Evolutionary conservation across 2,797 vertebrate genomes (phyloP).

Genomic region (Ara ararauna): DNA sequence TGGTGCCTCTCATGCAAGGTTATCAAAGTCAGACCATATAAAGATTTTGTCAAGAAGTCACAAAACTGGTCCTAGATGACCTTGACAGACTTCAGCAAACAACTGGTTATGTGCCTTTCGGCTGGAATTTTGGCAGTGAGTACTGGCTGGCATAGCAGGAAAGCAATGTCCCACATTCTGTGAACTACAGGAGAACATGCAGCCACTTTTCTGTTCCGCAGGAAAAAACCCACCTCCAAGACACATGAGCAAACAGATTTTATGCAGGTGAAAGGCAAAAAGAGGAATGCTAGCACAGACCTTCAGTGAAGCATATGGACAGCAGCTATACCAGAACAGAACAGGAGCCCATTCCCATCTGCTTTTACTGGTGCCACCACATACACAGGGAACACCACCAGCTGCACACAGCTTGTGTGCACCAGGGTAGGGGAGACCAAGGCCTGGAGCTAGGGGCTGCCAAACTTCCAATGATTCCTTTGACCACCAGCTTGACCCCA

Average conservation of each 20-base stretch:
- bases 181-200: not conserved
- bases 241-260: not conserved
- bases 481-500: not conserved
- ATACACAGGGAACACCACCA: not conserved
- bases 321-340: not conserved
- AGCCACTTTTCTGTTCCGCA: not conserved
- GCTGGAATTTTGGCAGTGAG: not conserved
- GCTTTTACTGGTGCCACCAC: not conserved
- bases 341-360: not conserved
- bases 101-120: fast-evolving
- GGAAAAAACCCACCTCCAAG: not conserved
- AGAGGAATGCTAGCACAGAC: not conserved
- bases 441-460: not conserved
- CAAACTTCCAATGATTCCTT: not conserved
- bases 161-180: not conserved
- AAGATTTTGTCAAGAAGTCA: not conserved
- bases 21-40: not conserved
- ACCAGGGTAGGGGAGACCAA: not conserved
- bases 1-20: not conserved
- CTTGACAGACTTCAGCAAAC: not conserved
- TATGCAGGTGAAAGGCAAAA: not conserved
- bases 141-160: not conserved
- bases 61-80: not conserved
- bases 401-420: not conserved
- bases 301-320: not conserved